Conservation (phyloP, 2,888 invertebrate species). For the Leucoma salicis region DNA sequence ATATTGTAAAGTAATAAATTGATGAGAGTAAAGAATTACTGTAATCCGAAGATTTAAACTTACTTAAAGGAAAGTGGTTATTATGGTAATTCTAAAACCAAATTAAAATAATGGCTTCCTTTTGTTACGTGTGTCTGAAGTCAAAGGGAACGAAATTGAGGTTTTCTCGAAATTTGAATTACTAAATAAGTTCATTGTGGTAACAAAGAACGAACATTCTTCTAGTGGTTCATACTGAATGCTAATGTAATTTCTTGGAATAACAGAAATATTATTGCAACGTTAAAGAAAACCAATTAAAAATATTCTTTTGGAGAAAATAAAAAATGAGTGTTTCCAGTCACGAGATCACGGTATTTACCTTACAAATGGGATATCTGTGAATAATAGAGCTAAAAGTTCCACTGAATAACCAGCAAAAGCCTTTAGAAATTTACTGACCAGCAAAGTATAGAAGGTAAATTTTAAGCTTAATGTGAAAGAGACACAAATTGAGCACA, state of each 20-base stretch:
- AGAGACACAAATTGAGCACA: no score
- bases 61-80: conserved; percentile 1
- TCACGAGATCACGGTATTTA: no score
- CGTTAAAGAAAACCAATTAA: neutral
- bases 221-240: neutral
- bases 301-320: no score
- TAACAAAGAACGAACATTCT: neutral
- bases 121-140: conserved; percentile 13
- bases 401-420: no score
- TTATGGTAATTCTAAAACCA: conserved; percentile 27
- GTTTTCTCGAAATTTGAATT: conserved; percentile 23
- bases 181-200: conserved; percentile 13
- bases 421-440: no score
- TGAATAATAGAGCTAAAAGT: no score
- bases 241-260: neutral
- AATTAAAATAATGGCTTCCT: conserved; percentile 31
- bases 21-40: no score
- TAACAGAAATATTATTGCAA: neutral
- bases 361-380: no score
- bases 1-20: no score
- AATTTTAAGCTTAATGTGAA: no score
- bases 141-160: conserved; percentile 25
- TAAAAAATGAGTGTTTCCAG: no score
- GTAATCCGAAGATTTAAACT: conserved; percentile 1
- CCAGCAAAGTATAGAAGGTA: no score